A percentile compares a stretch with the other conserved stretches of the same genome.
phyloP scores from a whole-genome alignment of 2,888 invertebrate species.

The Lasioglossum calceatum region DNA sequence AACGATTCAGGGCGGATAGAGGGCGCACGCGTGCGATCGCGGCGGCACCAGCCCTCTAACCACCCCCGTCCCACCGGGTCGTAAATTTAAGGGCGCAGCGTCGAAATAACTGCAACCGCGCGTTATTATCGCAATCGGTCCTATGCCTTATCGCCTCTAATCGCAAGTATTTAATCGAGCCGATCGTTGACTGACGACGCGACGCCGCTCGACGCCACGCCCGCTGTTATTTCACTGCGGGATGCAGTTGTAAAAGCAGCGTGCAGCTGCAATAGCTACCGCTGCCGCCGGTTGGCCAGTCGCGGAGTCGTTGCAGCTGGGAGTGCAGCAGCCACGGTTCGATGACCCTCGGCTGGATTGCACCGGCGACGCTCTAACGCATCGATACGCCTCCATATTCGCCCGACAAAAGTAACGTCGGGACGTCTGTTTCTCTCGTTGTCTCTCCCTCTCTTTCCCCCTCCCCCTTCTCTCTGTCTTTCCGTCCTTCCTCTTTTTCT shows the following conservation, averaged over 20 bases:
- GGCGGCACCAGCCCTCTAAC: constrained; percentile 26
- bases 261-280: constrained; percentile 51
- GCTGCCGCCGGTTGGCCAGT: constrained; percentile 47
- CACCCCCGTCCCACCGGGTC: background rate
- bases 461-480: background rate
- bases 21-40: background rate
- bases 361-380: constrained; percentile 61
- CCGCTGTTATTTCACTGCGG: constrained; percentile 61
- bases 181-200: constrained; percentile 25
- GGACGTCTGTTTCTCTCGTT: constrained; percentile 39
- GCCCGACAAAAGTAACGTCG: constrained; percentile 57
- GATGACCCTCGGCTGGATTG: constrained; percentile 63
- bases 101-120: background rate
- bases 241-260: constrained; percentile 59
- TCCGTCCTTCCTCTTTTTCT: constrained; percentile 17
- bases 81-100: constrained; percentile 38
- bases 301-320: constrained; percentile 56
- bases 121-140: constrained; percentile 40
- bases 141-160: constrained; percentile 37
- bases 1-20: background rate
- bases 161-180: constrained; percentile 59
- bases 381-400: constrained; percentile 58
- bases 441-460: background rate
- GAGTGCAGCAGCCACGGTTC: constrained; percentile 57
- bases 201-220: constrained; percentile 53